Evolutionary conservation across 1,140 invertebrate genomes (phyloP), one percentile per base, ranked within the genome.

Genomic region (Luehdorfia chinensis): DNA sequence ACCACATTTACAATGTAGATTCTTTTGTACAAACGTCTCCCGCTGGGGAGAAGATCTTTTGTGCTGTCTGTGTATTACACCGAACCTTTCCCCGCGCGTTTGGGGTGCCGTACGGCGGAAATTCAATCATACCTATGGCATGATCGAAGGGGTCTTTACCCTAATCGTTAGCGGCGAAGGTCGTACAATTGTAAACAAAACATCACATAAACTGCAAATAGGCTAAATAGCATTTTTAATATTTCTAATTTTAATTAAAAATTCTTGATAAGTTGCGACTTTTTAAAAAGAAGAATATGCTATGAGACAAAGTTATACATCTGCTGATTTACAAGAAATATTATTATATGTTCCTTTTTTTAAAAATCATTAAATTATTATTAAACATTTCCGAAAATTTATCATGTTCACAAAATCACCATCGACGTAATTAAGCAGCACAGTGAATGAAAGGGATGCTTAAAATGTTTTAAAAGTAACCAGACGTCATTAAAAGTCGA

Each of bases 51-150:
- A n/a, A n/a, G n/a, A n/a, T 31, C 6, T 31, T 31, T 31, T 14
- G 30, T 31, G 12, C 9, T n/a, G 11, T 31, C 25, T 12, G 28
- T 11, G n/a, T 11, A n/a, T 4, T 7, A 11, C 8, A 12, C 28
- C 3, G 11, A 14, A 13, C 12, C 2, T 7, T 2, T 23, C 6
- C 9, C 25, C 14, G 7, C 15, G 13, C 6, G 8, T n/a, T 39
- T 37, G 41, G 44, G 58, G 47, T 53, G 50, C 23, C 44, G 21
- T 7, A 43, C 31, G 30, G 36, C 51, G 55, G 62, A 52, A 50
- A 54, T 58, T 58, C 53, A 54, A 65, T 59, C 47, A 60, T 56
- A 62, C 51, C 47, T 50, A 50, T 36, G 27, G 47, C 23, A 51
- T 51, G 25, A 32, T 45, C 32, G 15, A 48, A 56, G 60, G 48